Base-by-base conservation (phyloP, 2,797 vertebrate genomes). In the Apogon talboti region DNA sequence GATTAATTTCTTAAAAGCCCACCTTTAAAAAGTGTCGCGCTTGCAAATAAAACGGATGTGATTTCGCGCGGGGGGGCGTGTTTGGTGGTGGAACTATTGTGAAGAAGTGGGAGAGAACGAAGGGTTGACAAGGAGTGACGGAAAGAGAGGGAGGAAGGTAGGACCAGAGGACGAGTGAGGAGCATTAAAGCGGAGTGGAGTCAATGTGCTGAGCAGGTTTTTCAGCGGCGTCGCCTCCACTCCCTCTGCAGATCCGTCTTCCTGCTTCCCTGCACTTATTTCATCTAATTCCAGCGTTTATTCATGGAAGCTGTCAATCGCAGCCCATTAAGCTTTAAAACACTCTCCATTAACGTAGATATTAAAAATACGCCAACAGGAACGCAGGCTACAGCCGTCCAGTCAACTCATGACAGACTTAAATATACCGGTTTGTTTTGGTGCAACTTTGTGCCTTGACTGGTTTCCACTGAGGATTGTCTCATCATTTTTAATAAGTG, bases 1-100 rank as follows among this genome's bases (percentile, higher is more conserved):
- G 76, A 89, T 89, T 90, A 74, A 89, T 89, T 87, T 90, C 71
- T 85, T 86, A 85, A 90, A 87, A 83, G 82, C 63, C 44, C 6
- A 56, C 46, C 63, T 79, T 76, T 55, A 50, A 41, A 85, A 84
- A 86, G 68, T 71, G 76, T 73, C 30, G 21, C 54, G 75, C 72
- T 87, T 78, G 76, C 83, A 88, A 89, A 88, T 83, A n/a, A 85
- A 81, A 78, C 53, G 68, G 57, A 87, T 75, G 69, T 80, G 74
- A 87, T 89, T 87, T 89, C 86, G 77, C n/a, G n/a, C n/a, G n/a
- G n/a, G n/a, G n/a, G n/a, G n/a, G n/a, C n/a, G n/a, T n/a, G n/a
- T n/a, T n/a, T n/a, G n/a, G n/a, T n/a, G n/a, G n/a, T n/a, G n/a
- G n/a, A 56, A 54, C 52, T 81, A 79, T 84, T 83, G 65, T 86